phyloP scores from a whole-genome alignment of 1,140 invertebrate genomes.

The Drosophila lowei region DNA sequence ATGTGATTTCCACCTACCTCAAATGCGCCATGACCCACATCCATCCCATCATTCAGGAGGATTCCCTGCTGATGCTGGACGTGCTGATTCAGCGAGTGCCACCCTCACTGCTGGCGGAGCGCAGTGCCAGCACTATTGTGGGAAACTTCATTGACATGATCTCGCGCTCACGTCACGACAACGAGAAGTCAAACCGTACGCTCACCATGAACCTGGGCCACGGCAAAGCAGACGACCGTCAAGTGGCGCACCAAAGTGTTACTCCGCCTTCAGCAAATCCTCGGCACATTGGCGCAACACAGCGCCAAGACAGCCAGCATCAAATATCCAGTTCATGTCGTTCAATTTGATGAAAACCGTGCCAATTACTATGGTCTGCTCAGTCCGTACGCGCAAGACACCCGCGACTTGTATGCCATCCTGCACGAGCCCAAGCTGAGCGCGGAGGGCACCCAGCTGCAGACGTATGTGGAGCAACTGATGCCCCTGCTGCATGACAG shows the following conservation, averaged over 20 bases:
- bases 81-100: conserved; percentile 86
- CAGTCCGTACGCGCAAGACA: conserved; percentile 15
- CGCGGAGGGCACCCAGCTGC: conserved; percentile 49
- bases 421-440: conserved; percentile 32
- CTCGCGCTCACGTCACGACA: conserved; percentile 87
- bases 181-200: conserved; percentile 85
- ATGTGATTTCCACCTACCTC: conserved; percentile 90
- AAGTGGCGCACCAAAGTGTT: conserved; percentile 91
- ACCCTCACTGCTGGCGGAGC: conserved; percentile 85
- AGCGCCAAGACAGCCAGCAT: conserved; percentile 33
- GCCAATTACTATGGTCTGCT: conserved; percentile 58
- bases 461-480: conserved; percentile 85
- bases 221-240: conserved; percentile 87
- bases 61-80: conserved; percentile 91
- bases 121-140: conserved; percentile 87
- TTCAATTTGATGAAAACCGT: conserved; percentile 39
- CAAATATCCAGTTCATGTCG: not conserved
- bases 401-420: conserved; percentile 24
- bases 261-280: conserved; percentile 86
- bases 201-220: conserved; percentile 86
- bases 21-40: conserved; percentile 95
- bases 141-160: conserved; percentile 92
- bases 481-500: conserved; percentile 89
- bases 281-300: conserved; percentile 83
- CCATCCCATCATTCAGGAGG: conserved; percentile 89